Conservation (phyloP, 2,797 vertebrate species). For the Silurus lanzhouensis region DNA sequence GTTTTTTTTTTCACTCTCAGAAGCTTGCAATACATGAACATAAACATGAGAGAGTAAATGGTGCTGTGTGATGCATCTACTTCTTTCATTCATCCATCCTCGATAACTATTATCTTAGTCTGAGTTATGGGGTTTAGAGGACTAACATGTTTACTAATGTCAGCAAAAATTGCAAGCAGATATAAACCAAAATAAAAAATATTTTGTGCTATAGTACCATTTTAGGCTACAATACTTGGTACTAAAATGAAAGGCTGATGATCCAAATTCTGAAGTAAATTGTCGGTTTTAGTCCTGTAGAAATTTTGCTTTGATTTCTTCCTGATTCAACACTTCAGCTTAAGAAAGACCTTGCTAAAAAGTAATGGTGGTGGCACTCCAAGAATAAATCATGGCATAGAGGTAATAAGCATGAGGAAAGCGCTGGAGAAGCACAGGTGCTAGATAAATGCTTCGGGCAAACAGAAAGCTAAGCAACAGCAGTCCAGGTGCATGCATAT, state of each 20-base stretch:
- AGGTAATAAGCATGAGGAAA: constrained; percentile 6
- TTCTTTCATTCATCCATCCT: not conserved
- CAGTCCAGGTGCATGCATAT: constrained; percentile 35
- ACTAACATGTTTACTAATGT: not conserved
- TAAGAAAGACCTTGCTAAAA: not conserved
- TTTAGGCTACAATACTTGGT: not conserved
- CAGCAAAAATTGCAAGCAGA: not conserved
- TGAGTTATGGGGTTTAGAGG: not conserved
- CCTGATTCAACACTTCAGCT: not conserved
- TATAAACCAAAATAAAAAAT: not conserved
- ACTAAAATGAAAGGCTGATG: not conserved
- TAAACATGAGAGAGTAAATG: not conserved
- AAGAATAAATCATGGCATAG: constrained; percentile 15
- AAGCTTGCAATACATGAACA: not conserved
- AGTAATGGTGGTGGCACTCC: not conserved
- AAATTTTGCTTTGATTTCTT: not conserved
- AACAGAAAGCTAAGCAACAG: constrained; percentile 31
- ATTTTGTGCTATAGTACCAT: not conserved
- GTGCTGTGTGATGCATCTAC: not conserved
- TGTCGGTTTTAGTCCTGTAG: not conserved
- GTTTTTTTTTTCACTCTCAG: not conserved
- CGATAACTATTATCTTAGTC: not conserved
- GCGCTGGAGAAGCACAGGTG: constrained; percentile 28
- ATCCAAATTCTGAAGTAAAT: not conserved
- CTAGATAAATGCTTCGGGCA: constrained; percentile 29